Percentiles rank a stretch among this genome's conserved stretches.
These are phyloP conservation scores for Montipora capricornis DNA, from an alignment of 64 coral and sea anemone genomes.

Conservation along the genomic window DNA sequence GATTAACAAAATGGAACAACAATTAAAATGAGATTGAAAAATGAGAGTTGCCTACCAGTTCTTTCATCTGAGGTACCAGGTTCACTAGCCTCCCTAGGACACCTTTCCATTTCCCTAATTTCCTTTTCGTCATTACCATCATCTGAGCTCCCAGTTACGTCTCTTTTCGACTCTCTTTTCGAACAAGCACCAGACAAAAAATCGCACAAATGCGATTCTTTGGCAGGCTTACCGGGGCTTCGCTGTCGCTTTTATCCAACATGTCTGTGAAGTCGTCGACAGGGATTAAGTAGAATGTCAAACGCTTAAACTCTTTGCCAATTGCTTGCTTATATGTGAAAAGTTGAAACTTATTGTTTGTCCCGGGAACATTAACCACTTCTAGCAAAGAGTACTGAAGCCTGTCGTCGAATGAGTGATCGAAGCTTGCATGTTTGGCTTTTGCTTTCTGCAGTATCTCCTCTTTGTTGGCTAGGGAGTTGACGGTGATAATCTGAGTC, in stretches of 20 bases:
- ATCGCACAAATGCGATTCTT: not conserved
- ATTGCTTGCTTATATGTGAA: slow-evolving; percentile 41
- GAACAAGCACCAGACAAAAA: not conserved
- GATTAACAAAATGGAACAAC: slow-evolving; percentile 2
- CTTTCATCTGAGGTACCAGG: slow-evolving; percentile 21
- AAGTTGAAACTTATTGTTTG: slow-evolving; percentile 35
- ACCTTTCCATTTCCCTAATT: slow-evolving; percentile 12
- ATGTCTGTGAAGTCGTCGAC: slow-evolving; percentile 2
- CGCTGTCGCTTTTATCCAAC: not conserved
- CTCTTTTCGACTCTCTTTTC: slow-evolving; percentile 4
- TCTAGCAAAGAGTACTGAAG: slow-evolving; percentile 26
- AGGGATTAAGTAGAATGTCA: slow-evolving; percentile 49
- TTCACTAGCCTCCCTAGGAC: not conserved
- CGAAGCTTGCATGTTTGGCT: slow-evolving; percentile 53
- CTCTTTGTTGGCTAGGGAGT: slow-evolving; percentile 48
- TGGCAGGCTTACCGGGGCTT: not conserved
- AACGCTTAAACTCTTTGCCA: slow-evolving; percentile 57
- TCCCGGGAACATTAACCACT: slow-evolving; percentile 39
- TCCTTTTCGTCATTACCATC: slow-evolving; percentile 2
- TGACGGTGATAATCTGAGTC: slow-evolving; percentile 41
- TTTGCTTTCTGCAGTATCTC: slow-evolving; percentile 50
- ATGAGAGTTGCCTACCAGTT: slow-evolving; percentile 11
- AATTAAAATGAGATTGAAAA: not conserved
- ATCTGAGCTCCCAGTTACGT: slow-evolving; percentile 13
- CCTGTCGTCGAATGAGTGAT: slow-evolving; percentile 51